phyloP scores from a whole-genome alignment of 2,797 vertebrate species.

The Glyptemys insculpta region DNA sequence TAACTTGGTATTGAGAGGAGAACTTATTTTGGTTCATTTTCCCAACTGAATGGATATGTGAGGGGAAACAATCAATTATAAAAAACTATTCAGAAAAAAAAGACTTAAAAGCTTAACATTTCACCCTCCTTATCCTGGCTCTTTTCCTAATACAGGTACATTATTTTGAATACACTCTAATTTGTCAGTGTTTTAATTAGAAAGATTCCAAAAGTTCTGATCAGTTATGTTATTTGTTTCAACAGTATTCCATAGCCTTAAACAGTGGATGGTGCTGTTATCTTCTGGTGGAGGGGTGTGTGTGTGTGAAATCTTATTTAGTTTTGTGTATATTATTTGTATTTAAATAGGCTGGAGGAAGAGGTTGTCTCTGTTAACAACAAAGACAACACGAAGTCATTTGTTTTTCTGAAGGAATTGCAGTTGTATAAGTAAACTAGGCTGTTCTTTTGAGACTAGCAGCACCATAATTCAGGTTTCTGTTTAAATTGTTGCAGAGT shows the following conservation, averaged over 20 bases:
- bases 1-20: background rate
- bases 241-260: background rate
- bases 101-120: background rate
- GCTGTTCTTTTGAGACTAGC: constrained; percentile 32
- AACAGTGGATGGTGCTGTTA: background rate
- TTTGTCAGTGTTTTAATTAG: constrained; percentile 29
- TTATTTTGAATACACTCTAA: background rate
- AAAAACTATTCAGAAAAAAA: background rate
- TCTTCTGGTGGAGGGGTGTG: background rate
- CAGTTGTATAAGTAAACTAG: background rate
- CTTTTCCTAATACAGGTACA: background rate
- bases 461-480: constrained; percentile 17
- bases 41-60: constrained; percentile 4
- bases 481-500: constrained; percentile 42
- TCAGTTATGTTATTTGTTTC: constrained; percentile 31
- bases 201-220: background rate
- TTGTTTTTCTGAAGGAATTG: constrained; percentile 10
- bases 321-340: constrained; percentile 39
- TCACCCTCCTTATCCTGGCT: background rate
- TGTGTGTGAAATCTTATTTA: constrained; percentile 9
- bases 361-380: background rate
- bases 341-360: constrained; percentile 12
- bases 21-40: background rate
- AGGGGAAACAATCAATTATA: background rate
- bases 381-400: background rate